These are phyloP conservation scores for Microctonus aethiopoides DNA, from an alignment of 2,888 invertebrate genomes.

Conservation along the genomic window DNA sequence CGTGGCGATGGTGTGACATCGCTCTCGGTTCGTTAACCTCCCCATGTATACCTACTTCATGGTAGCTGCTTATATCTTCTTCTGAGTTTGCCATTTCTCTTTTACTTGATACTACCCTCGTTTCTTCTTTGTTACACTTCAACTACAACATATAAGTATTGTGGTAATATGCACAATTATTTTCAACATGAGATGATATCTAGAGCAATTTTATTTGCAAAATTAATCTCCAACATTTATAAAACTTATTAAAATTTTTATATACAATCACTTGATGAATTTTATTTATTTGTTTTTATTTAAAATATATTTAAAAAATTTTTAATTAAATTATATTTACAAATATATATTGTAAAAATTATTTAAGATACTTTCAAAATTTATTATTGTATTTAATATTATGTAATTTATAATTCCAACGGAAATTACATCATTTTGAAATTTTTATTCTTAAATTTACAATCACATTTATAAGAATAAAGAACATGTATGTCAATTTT, in stretches of 20 bases:
- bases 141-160: not conserved
- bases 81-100: not conserved
- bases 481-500: not conserved
- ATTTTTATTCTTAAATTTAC: not conserved
- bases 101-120: not conserved
- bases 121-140: not conserved
- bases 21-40: conserved; percentile 23
- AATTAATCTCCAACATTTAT: no score
- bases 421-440: conserved; percentile 14
- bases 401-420: not conserved
- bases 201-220: conserved; percentile 21
- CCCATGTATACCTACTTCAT: no score
- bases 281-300: not conserved
- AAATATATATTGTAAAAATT: not conserved
- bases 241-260: not conserved
- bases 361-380: not conserved
- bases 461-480: not conserved
- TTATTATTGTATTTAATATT: not conserved
- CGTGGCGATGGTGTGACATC: conserved; percentile 3
- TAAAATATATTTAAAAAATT: no score
- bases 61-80: no score
- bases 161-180: conserved; percentile 21
- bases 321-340: no score
- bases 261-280: not conserved
- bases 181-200: conserved; percentile 36